Evolutionary conservation across 2,888 invertebrate genomes (phyloP), one percentile per base, ranked within the genome.

Genomic region (Eupithecia subumbrata): DNA sequence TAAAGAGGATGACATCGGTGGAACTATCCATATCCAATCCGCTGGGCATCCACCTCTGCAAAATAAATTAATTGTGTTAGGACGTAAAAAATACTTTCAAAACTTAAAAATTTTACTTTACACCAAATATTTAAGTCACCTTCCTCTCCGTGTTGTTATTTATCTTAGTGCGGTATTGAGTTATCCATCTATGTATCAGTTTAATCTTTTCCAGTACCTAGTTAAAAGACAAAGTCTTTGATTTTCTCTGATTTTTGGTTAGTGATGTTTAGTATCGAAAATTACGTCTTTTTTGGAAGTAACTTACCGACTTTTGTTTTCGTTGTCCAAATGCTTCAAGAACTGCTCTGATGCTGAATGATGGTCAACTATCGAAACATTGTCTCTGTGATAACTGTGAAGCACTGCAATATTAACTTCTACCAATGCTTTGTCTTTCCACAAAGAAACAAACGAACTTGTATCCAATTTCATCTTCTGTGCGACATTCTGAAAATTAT

Each of bases 341-440:
- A 99, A 99, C 78, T 98, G 98, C 88, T 99, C 99, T 0, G 98
- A 97, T 0, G 99, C 99, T 0, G 98, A 97, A 87, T 99, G 99
- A 89, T 99, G 98, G 92, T 99, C 99, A 5, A 98, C 98, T 80
- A 99, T 98, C 0, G 99, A 98, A 4, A 98, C 97, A 82, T 97
- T 97, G 82, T 96, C 96, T 84, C 96, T 95, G 93, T 98, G 96
- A 83, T 97, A 99, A 85, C 98, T 99, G 89, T 98, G 96, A 34
- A 99, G 92, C 3, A 99, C 99, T 0, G 99, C 98, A 63, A 98
- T 94, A 87, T 99, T 99, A 30, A 97, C 96, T 95, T 99, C 99
- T 0, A 99, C 97, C 84, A 98, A 94, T 0, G 98, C 98, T 87
- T 97, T 97, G 90, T 99, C 99, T 89, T 98, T 98, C 99, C 99